A percentile compares a stretch with the other conserved stretches of the same genome.
Evolutionary conservation across 2,797 vertebrate genomes (phyloP).

Genomic region (Taeniopygia guttata): DNA sequence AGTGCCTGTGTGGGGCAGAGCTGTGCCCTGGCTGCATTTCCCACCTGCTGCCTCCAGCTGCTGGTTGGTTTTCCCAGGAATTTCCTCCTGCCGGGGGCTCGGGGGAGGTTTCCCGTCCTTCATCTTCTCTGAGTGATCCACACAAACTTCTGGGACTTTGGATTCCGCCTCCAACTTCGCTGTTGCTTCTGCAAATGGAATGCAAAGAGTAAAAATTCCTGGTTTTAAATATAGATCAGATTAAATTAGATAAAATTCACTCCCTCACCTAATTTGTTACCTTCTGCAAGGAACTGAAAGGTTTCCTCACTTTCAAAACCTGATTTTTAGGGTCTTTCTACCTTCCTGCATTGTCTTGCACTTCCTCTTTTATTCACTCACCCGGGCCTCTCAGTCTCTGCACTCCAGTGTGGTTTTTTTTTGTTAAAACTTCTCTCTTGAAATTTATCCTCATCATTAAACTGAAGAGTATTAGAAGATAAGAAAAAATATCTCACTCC

Average conservation of each 20-base stretch:
- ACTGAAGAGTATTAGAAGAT: not conserved
- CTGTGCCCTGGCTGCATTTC: fast-evolving
- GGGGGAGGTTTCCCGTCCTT: not conserved
- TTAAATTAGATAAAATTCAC: not conserved
- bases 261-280: not conserved
- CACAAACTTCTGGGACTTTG: not conserved
- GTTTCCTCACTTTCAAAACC: not conserved
- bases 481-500: not conserved
- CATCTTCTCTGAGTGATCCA: not conserved
- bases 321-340: not conserved
- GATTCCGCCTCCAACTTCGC: not conserved
- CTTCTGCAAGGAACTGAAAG: not conserved
- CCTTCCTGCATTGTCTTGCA: too few species aligned
- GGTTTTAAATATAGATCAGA: not conserved
- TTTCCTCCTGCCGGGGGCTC: not conserved
- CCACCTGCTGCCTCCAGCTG: not conserved
- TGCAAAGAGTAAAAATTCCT: not conserved
- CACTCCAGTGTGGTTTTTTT: fast-evolving
- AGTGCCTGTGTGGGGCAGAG: not conserved
- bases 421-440: not conserved
- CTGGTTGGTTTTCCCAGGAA: fast-evolving
- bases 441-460: not conserved
- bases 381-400: not conserved
- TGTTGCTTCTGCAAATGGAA: not conserved
- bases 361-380: not conserved